phyloP scores from a whole-genome alignment of 2,797 vertebrate species.

The Argyrosomus regius region DNA sequence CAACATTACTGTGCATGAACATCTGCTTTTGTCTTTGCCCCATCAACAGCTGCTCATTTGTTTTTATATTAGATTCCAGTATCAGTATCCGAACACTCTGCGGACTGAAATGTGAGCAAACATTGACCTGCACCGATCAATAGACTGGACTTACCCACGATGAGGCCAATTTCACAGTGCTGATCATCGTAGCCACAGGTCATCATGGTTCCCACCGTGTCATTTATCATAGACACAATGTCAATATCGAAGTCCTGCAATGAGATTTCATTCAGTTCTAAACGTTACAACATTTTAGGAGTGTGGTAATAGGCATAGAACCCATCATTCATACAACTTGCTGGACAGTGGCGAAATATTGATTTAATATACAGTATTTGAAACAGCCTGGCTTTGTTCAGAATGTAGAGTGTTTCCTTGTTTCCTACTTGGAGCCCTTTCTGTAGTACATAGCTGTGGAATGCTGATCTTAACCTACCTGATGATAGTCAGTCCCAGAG shows the following conservation, averaged over 20 bases:
- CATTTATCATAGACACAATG: constrained; percentile 94
- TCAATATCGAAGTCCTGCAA: constrained; percentile 96
- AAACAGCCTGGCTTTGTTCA: too few species aligned
- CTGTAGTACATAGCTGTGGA: too few species aligned
- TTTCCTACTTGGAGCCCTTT: too few species aligned
- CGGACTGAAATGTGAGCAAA: background rate
- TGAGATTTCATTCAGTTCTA: constrained; percentile 12
- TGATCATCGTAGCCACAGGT: constrained; percentile 97
- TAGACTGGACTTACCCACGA: constrained; percentile 88
- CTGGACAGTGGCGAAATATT: background rate
- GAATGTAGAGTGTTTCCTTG: too few species aligned
- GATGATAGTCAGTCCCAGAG: too few species aligned
- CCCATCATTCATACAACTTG: background rate
- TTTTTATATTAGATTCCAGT: background rate
- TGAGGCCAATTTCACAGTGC: constrained; percentile 96
- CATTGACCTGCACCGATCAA: background rate
- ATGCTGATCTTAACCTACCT: too few species aligned
- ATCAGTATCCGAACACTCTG: background rate
- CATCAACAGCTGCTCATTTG: background rate
- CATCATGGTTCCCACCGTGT: constrained; percentile 99
- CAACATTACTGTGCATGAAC: too few species aligned
- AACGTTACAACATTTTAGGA: background rate
- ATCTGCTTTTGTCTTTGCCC: too few species aligned
- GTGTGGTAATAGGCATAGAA: background rate
- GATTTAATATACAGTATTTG: background rate